Evolutionary conservation across 2,888 invertebrate genomes (phyloP).

Genomic region (Marasmarcha lunaedactyla): DNA sequence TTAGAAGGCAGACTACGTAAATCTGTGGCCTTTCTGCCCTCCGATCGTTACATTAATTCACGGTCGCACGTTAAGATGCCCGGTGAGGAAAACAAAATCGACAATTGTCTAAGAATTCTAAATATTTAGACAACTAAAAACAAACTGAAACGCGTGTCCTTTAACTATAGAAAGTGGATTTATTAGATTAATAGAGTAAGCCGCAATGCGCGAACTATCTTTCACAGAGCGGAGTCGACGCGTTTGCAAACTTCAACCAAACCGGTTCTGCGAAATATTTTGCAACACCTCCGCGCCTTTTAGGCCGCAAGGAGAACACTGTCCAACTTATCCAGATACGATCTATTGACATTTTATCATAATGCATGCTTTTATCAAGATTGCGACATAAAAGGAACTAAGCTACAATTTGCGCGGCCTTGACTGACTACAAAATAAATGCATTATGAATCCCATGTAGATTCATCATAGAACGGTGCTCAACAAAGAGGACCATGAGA

Average conservation of each 20-base stretch:
- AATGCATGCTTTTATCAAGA: background rate
- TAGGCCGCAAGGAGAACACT: background rate
- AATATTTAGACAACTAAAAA: background rate
- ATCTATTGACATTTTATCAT: constrained; percentile 3
- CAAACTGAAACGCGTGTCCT: no score
- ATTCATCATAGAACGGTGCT: constrained; percentile 54
- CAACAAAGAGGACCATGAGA: constrained; percentile 59
- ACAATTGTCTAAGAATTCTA: background rate
- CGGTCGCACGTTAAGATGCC: background rate
- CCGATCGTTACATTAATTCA: background rate
- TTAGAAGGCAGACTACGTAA: background rate
- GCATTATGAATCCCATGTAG: constrained; percentile 30
- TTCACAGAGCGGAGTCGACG: background rate
- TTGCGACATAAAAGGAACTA: background rate
- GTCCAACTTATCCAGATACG: constrained; percentile 3
- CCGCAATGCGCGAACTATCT: background rate
- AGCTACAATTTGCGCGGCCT: constrained; percentile 19
- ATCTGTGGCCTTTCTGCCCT: background rate
- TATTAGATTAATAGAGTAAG: background rate
- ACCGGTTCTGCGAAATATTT: constrained; percentile 55
- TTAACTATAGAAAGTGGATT: background rate
- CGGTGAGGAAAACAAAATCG: background rate
- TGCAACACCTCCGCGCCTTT: constrained; percentile 32
- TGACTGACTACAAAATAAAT: constrained; percentile 36
- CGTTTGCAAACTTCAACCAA: constrained; percentile 14